phyloP scores from a whole-genome alignment of 1,140 invertebrate species.

The Himalopsyche phryganea region DNA sequence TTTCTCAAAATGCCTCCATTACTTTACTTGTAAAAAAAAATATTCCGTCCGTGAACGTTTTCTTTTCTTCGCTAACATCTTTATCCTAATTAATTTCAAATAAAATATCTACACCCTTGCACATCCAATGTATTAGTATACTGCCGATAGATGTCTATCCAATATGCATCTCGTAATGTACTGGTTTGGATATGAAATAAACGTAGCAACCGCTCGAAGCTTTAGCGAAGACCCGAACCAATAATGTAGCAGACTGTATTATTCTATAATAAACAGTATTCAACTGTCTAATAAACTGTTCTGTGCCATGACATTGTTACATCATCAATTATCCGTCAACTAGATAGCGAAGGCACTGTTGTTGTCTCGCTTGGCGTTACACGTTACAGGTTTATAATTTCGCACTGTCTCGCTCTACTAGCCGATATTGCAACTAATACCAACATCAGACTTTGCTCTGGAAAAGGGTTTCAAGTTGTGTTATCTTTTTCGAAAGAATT shows the following conservation, averaged over 20 bases:
- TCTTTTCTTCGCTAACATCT: too few species aligned
- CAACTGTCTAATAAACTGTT: constrained; percentile 29
- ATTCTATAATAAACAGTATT: constrained; percentile 29
- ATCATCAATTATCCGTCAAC: constrained; percentile 32
- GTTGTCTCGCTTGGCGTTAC: not conserved
- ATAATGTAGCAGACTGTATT: constrained; percentile 21
- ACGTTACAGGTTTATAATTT: not conserved
- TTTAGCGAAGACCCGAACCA: constrained; percentile 28
- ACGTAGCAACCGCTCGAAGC: constrained; percentile 3
- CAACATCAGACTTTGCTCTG: not conserved
- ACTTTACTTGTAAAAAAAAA: too few species aligned
- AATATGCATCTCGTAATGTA: constrained; percentile 22
- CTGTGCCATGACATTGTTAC: constrained; percentile 25
- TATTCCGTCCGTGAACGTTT: too few species aligned
- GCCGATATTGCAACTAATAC: constrained; percentile 22
- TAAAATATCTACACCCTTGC: constrained; percentile 13
- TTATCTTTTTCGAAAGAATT: too few species aligned
- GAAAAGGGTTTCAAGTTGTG: not conserved
- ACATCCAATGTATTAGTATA: constrained; percentile 7
- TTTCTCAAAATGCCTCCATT: too few species aligned
- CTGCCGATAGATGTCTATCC: constrained; percentile 30
- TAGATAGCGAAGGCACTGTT: not conserved
- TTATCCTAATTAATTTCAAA: too few species aligned
- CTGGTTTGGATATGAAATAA: constrained; percentile 28
- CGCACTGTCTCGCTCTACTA: constrained; percentile 9